Percentiles rank a stretch among this genome's conserved stretches.
Conservation (phyloP, 2,888 invertebrate species). For the Mantis religiosa region DNA sequence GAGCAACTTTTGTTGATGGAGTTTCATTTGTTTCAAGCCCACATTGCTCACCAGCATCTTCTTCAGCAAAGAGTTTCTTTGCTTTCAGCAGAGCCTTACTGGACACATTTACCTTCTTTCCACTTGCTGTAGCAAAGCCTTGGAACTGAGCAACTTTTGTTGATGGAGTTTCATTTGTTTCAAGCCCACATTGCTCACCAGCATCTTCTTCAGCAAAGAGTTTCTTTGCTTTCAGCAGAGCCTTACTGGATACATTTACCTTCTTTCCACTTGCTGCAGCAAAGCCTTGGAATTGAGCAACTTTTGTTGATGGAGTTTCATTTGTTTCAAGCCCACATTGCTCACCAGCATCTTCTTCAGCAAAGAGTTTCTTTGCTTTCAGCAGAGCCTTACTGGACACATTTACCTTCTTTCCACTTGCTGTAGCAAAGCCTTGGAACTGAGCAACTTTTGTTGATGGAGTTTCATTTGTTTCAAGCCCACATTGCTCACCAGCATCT, state of each 20-base stretch:
- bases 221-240: conserved; percentile 37
- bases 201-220: conserved; percentile 37
- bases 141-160: not conserved
- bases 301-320: not conserved
- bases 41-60: not conserved
- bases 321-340: not conserved
- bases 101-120: conserved; percentile 35
- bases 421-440: conserved; percentile 33
- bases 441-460: not conserved
- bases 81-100: conserved; percentile 33
- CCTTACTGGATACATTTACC: conserved; percentile 41
- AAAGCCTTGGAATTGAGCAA: not conserved
- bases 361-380: conserved; percentile 42
- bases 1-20: not conserved
- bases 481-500: conserved; percentile 30
- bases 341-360: conserved; percentile 36
- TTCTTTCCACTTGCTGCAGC: conserved; percentile 41
- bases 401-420: conserved; percentile 29
- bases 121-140: conserved; percentile 40
- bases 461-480: not conserved
- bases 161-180: not conserved
- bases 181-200: conserved; percentile 29
- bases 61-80: conserved; percentile 16
- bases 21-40: not conserved
- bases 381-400: conserved; percentile 40